phyloP scores from a whole-genome alignment of 2,113 vertebrate species.

The Amia ocellicauda region DNA sequence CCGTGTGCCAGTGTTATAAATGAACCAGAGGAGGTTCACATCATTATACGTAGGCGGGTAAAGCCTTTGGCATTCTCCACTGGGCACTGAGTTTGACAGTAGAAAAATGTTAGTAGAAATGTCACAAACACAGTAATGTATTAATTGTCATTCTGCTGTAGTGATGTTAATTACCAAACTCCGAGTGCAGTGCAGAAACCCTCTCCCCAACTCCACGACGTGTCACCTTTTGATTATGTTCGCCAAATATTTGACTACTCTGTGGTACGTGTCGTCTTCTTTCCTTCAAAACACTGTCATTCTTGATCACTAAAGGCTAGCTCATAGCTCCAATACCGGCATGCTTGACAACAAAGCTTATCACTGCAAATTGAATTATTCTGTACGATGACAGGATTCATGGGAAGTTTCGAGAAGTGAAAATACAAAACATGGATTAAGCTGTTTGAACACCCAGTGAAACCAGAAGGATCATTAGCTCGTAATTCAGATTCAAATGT shows the following conservation, averaged over 20 bases:
- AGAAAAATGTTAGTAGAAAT: conserved; percentile 25
- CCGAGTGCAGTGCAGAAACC: conserved; percentile 36
- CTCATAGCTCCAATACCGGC: conserved; percentile 36
- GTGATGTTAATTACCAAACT: conserved; percentile 52
- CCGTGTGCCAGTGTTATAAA: conserved; percentile 29
- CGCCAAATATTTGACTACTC: conserved; percentile 58
- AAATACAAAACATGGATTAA: conserved; percentile 73
- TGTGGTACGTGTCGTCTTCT: conserved; percentile 54
- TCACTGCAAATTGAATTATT: conserved; percentile 61
- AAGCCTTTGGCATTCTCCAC: conserved; percentile 20
- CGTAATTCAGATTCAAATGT: conserved; percentile 77
- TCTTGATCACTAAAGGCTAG: conserved; percentile 46
- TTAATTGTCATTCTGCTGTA: conserved; percentile 43
- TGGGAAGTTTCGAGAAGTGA: conserved; percentile 60
- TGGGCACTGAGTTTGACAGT: conserved; percentile 18
- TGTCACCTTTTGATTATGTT: conserved; percentile 62
- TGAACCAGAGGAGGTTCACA: conserved; percentile 26
- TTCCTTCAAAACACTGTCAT: conserved; percentile 63
- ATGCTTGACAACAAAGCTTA: conserved; percentile 39
- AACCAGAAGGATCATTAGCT: conserved; percentile 77
- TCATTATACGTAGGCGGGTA: conserved; percentile 37
- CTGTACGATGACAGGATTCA: conserved; percentile 62
- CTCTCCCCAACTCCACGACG: conserved; percentile 39
- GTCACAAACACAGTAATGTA: conserved; percentile 48
- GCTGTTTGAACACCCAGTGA: conserved; percentile 65